phyloP scores from a whole-genome alignment of 2,888 invertebrate species.

The Chloromyia formosa region DNA sequence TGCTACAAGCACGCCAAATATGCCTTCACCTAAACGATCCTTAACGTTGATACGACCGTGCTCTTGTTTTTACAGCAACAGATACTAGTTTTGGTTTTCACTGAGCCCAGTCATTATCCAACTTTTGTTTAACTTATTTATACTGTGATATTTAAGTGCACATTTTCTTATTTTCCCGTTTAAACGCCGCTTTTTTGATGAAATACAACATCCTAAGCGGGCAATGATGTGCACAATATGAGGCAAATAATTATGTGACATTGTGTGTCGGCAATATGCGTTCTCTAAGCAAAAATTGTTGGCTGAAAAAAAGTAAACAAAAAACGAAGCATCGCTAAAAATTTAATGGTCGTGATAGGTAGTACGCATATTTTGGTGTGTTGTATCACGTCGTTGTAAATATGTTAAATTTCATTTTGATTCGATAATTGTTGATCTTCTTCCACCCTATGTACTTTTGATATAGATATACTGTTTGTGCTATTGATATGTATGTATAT shows the following conservation, averaged over 20 bases:
- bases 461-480: neutral
- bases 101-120: slow-evolving; percentile 2
- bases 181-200: neutral
- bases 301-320: slow-evolving; percentile 6
- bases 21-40: slow-evolving; percentile 10
- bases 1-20: slow-evolving; percentile 7
- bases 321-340: too few species aligned
- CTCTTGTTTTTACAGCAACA: too few species aligned
- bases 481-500: slow-evolving; percentile 1
- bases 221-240: neutral
- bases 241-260: neutral
- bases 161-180: neutral
- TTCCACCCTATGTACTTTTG: neutral
- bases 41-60: too few species aligned
- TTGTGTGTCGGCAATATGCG: neutral
- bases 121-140: slow-evolving; percentile 1
- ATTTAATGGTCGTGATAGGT: slow-evolving; percentile 13
- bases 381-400: slow-evolving; percentile 31
- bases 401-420: slow-evolving; percentile 34
- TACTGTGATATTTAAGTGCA: slow-evolving; percentile 39
- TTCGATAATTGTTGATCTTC: slow-evolving; percentile 20
- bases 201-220: neutral
- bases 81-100: neutral
- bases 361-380: neutral
- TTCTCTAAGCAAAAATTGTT: neutral